Evolutionary conservation across 2,113 vertebrate genomes (phyloP), one percentile per base, ranked within the genome.

Genomic region (Perccottus glenii): DNA sequence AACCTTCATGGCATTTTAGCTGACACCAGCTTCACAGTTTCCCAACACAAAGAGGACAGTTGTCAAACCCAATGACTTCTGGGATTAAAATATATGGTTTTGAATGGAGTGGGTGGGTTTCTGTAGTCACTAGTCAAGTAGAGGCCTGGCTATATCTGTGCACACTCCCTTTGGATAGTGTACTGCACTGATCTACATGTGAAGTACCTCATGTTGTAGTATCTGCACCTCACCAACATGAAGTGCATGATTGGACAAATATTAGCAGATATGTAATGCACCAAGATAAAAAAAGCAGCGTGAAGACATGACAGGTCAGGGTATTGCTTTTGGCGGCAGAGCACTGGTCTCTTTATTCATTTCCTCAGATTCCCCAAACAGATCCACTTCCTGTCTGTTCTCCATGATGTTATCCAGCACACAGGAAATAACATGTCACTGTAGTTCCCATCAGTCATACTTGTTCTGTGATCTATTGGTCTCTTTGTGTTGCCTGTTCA

Each of bases 381-480:
- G 48, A 66, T 67, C 69, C 60, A 62, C 53, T 70, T 83, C 83
- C 64, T 74, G 59, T 67, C 50, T 44, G n/a, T 38, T 59, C 47
- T 52, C 11, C 12, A 12, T 48, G 78, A 84, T 85, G 63, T 66
- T 77, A 74, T 81, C 79, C 67, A 14, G 55, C 50, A 16, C 36
- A 62, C 80, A 87, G 81, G 84, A 89, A 86, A 84, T 87, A 72
- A 88, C 66, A 56, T 58, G 61, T 57, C 44, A 52, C 46, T 68
- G 4, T 83, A 67, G 72, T 48, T 5, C 9, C 58, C 61, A 42
- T 82, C 75, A 70, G 50, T 52, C 58, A 4, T 19, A 15, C 49
- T 42, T 14, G 19, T 61, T 15, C 52, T 19, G 32, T 16, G n/a
- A 62, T 75, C 38, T 9, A 40, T 63, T 27, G 55, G 5, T 49